Conservation (phyloP, 2,113 vertebrate species). For the Bufo bufo region DNA sequence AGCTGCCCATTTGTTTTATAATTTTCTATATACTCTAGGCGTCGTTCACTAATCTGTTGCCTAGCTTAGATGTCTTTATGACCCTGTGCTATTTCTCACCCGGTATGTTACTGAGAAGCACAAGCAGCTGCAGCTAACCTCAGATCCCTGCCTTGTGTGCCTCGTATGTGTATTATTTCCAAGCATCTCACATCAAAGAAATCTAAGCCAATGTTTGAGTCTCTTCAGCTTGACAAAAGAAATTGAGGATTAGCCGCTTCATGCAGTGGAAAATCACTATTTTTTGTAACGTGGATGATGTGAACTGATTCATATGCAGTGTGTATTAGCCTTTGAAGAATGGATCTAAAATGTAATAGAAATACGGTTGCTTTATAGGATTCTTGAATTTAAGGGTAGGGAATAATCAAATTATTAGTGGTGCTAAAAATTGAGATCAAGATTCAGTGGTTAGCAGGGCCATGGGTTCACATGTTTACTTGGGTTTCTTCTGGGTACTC, state of each 20-base stretch:
- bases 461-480: too few species aligned
- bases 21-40: neutral
- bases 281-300: neutral
- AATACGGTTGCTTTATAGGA: neutral
- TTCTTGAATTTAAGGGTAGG: too few species aligned
- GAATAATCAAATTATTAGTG: too few species aligned
- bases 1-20: neutral
- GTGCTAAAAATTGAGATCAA: too few species aligned
- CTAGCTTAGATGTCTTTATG: constrained; percentile 15
- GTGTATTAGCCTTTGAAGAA: neutral
- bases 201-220: neutral
- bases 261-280: constrained; percentile 8
- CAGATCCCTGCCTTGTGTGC: neutral
- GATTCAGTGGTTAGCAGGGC: too few species aligned
- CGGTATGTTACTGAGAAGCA: neutral
- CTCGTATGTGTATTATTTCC: neutral
- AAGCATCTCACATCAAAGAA: constrained; percentile 46
- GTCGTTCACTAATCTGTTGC: constrained; percentile 12
- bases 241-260: neutral
- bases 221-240: neutral
- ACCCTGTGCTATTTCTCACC: constrained; percentile 45
- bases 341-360: neutral
- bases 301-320: neutral
- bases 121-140: constrained; percentile 58
- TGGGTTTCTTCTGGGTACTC: too few species aligned